Evolutionary conservation across 2,888 invertebrate genomes (phyloP).

Genomic region (Agelastica alni): DNA sequence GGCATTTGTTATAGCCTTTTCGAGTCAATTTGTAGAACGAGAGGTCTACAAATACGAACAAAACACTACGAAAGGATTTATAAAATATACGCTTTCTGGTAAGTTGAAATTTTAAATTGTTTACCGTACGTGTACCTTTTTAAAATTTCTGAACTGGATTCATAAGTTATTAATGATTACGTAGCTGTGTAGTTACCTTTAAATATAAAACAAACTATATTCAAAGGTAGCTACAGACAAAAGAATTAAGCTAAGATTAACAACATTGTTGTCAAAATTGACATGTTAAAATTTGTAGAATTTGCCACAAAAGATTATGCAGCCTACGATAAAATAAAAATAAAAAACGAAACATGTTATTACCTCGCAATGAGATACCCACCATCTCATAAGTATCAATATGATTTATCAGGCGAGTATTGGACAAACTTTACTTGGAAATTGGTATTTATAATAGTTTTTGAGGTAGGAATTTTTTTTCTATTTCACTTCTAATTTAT

Average conservation of each 20-base stretch:
- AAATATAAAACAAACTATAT: too few relatives aligned
- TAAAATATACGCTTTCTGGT: slow-evolving; percentile 42
- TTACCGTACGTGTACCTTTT: too few relatives aligned
- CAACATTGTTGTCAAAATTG: too few relatives aligned
- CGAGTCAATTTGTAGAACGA: slow-evolving; percentile 43
- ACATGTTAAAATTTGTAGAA: too few relatives aligned
- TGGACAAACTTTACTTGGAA: slow-evolving; percentile 64
- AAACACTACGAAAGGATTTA: slow-evolving; percentile 31
- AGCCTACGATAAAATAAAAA: slow-evolving; percentile 4
- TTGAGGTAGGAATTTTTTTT: too few relatives aligned
- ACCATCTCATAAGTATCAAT: slow-evolving; percentile 44
- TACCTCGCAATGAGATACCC: slow-evolving; percentile 54
- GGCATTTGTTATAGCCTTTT: slow-evolving; percentile 47
- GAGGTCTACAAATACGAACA: slow-evolving; percentile 33
- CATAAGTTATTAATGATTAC: too few relatives aligned
- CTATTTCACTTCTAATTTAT: too few relatives aligned
- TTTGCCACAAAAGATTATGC: slow-evolving; percentile 38
- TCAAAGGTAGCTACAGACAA: too few relatives aligned
- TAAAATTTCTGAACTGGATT: too few relatives aligned
- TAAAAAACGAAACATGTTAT: slow-evolving; percentile 43
- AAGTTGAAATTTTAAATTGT: too few relatives aligned
- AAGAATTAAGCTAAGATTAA: too few relatives aligned
- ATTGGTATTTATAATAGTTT: slow-evolving; percentile 64
- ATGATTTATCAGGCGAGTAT: slow-evolving; percentile 56
- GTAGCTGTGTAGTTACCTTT: too few relatives aligned